These are phyloP conservation scores for Phalacrocorax carbo DNA, from an alignment of 2,113 vertebrate genomes.

Conservation along the genomic window DNA sequence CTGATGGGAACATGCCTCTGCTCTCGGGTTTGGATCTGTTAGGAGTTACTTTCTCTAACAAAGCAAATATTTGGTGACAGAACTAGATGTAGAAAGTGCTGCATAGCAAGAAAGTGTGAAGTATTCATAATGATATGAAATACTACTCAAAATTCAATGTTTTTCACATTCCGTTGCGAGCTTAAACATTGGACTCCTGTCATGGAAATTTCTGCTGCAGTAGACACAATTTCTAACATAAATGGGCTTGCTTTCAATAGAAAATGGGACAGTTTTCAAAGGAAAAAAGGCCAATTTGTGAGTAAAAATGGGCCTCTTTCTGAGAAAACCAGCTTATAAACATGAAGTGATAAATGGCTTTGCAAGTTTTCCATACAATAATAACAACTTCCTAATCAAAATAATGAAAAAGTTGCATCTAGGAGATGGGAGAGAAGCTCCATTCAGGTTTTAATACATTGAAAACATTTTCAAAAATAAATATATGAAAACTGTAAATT, in stretches of 20 bases:
- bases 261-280: constrained; percentile 36
- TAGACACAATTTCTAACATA: constrained; percentile 15
- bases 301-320: constrained; percentile 10
- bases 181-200: constrained; percentile 41
- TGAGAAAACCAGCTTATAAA: constrained; percentile 2
- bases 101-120: not conserved
- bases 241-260: constrained; percentile 38
- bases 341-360: constrained; percentile 15
- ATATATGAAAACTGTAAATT: not conserved
- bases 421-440: not conserved
- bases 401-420: constrained; percentile 25
- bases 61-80: constrained; percentile 54
- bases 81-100: not conserved
- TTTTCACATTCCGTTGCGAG: not conserved
- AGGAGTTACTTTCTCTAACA: not conserved
- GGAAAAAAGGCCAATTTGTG: constrained; percentile 30
- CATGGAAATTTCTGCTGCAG: constrained; percentile 33
- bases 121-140: constrained; percentile 20
- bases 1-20: not conserved
- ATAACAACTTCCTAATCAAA: constrained; percentile 21
- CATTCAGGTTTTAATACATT: not conserved
- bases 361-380: constrained; percentile 3
- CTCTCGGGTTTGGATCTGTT: not conserved
- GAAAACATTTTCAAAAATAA: not conserved
- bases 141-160: constrained; percentile 24